Evolutionary conservation across 2,888 invertebrate species (phyloP).

Genomic region (Drosophila borealis): DNA sequence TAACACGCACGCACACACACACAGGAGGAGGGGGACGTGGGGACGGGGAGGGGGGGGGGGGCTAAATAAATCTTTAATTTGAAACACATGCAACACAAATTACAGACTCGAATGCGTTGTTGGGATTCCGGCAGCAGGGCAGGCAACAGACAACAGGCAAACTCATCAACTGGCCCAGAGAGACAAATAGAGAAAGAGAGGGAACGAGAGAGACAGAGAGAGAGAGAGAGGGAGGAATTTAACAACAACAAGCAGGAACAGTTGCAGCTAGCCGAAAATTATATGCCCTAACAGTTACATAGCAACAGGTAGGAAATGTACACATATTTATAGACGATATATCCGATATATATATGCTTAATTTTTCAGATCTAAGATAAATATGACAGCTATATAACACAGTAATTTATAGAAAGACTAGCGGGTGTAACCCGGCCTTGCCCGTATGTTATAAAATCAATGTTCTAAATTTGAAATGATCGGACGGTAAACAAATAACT

Average conservation of each 20-base stretch:
- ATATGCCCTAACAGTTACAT: constrained; percentile 6
- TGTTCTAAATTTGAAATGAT: too few species aligned
- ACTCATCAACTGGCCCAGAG: constrained; percentile 67
- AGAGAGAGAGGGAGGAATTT: constrained; percentile 54
- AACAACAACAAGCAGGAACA: constrained; percentile 44
- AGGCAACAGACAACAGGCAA: constrained; percentile 30
- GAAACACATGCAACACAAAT: constrained; percentile 81
- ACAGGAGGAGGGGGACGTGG: constrained; percentile 8
- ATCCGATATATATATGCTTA: too few species aligned
- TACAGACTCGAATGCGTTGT: constrained; percentile 70
- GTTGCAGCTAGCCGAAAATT: not conserved
- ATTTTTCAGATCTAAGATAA: too few species aligned
- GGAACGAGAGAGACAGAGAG: not conserved
- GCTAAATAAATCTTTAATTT: constrained; percentile 79
- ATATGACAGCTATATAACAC: too few species aligned
- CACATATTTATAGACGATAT: too few species aligned
- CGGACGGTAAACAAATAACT: too few species aligned
- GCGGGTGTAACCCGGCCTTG: too few species aligned
- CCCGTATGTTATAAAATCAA: too few species aligned
- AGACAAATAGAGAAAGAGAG: constrained; percentile 16
- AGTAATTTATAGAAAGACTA: too few species aligned
- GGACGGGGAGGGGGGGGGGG: constrained; percentile 8
- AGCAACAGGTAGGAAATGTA: not conserved
- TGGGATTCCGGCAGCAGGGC: constrained; percentile 54
- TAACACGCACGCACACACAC: constrained; percentile 72